These are phyloP conservation scores for Lasioglossum figueresi DNA, from an alignment of 2,888 invertebrate genomes.

Conservation along the genomic window DNA sequence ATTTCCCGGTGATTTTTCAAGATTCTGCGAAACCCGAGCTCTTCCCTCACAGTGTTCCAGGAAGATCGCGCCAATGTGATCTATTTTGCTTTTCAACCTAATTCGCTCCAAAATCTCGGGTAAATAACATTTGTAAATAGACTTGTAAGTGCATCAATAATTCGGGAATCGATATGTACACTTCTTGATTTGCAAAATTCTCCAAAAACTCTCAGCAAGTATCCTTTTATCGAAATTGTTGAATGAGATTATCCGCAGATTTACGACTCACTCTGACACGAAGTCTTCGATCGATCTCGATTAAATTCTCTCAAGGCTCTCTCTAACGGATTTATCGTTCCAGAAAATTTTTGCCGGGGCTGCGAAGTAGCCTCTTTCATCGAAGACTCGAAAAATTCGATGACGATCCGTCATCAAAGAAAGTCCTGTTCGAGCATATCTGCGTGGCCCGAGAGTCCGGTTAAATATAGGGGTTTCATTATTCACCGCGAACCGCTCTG, in stretches of 20 bases:
- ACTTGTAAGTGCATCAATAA: no score
- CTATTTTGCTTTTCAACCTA: neutral
- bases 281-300: neutral
- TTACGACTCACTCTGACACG: neutral
- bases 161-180: no score
- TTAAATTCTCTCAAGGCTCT: neutral
- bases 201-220: neutral
- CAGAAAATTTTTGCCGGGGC: neutral
- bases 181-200: neutral
- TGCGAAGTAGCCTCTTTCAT: neutral
- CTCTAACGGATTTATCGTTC: neutral
- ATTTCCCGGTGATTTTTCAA: slow-evolving; percentile 6
- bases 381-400: neutral
- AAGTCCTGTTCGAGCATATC: slow-evolving; percentile 34
- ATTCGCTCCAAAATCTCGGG: neutral
- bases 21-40: neutral
- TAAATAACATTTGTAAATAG: neutral
- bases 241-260: neutral
- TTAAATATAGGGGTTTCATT: slow-evolving; percentile 54
- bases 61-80: neutral
- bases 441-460: slow-evolving; percentile 22
- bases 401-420: slow-evolving; percentile 21
- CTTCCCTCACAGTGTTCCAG: neutral
- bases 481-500: slow-evolving; percentile 49
- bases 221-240: no score